phyloP scores from a whole-genome alignment of 2,113 vertebrate genomes.

The Mirza zaza region DNA sequence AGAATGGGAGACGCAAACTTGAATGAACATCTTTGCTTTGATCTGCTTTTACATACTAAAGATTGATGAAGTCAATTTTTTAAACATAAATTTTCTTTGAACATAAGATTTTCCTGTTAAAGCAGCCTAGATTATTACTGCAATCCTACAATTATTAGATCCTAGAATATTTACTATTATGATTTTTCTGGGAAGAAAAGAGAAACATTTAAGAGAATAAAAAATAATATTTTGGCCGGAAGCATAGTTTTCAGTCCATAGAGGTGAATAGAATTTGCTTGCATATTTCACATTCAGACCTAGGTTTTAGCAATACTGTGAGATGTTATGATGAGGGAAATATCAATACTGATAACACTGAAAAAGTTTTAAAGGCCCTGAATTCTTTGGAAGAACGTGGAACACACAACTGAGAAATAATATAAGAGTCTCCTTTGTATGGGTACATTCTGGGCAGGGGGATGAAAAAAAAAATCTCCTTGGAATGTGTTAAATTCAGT shows the following conservation, averaged over 20 bases:
- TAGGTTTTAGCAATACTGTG: neutral
- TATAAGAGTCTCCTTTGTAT: neutral
- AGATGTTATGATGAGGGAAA: constrained; percentile 5
- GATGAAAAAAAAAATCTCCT: neutral
- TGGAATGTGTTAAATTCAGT: constrained; percentile 37
- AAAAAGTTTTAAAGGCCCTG: neutral
- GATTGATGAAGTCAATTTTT: neutral
- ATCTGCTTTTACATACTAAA: neutral
- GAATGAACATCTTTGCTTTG: neutral
- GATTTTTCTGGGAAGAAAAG: constrained; percentile 23
- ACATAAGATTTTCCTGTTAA: neutral
- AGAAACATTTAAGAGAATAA: constrained; percentile 5
- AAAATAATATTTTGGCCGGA: neutral
- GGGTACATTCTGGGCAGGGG: neutral
- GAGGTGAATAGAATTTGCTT: neutral
- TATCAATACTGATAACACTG: neutral
- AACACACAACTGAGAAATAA: constrained; percentile 1
- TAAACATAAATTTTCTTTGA: neutral
- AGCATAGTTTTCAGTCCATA: neutral
- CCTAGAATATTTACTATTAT: neutral
- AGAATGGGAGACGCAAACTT: neutral
- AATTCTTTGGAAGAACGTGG: constrained; percentile 40
- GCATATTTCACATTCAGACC: constrained; percentile 16
- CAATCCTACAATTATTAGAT: neutral
- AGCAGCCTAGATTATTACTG: neutral